Conservation (phyloP, 2,797 vertebrate genomes). For the Myioborus melanocephalus region DNA sequence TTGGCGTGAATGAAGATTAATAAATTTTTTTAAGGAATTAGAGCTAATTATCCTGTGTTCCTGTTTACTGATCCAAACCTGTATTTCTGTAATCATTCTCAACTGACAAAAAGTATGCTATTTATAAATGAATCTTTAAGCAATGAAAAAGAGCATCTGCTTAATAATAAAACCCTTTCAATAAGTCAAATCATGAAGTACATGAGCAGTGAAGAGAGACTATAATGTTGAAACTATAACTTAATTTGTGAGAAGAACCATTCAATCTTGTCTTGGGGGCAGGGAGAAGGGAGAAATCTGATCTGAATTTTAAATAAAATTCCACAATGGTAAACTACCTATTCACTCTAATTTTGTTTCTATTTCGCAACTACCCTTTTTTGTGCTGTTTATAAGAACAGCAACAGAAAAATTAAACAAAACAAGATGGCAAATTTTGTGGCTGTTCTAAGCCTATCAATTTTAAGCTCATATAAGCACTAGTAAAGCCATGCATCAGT, state of each 20-base stretch:
- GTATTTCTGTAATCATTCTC: neutral
- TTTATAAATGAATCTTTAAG: neutral
- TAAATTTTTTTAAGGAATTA: neutral
- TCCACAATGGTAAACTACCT: neutral
- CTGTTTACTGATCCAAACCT: neutral
- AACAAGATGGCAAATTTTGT: neutral
- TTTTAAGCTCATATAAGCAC: conserved; percentile 13
- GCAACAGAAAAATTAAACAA: neutral
- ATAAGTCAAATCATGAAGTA: neutral
- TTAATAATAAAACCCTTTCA: neutral
- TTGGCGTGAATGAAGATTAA: neutral
- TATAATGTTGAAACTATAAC: neutral
- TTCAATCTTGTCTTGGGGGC: neutral
- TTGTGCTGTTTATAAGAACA: neutral
- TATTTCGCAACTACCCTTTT: neutral
- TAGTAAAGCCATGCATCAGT: neutral
- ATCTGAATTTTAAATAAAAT: conserved; percentile 21
- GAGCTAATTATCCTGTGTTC: neutral
- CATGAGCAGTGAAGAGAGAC: neutral
- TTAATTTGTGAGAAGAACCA: neutral
- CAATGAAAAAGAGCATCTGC: neutral
- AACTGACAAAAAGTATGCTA: neutral
- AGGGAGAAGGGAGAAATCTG: neutral
- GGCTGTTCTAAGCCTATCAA: neutral
- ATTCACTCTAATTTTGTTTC: neutral